phyloP scores from a whole-genome alignment of 1,140 invertebrate genomes.

The Nomia melanderi region DNA sequence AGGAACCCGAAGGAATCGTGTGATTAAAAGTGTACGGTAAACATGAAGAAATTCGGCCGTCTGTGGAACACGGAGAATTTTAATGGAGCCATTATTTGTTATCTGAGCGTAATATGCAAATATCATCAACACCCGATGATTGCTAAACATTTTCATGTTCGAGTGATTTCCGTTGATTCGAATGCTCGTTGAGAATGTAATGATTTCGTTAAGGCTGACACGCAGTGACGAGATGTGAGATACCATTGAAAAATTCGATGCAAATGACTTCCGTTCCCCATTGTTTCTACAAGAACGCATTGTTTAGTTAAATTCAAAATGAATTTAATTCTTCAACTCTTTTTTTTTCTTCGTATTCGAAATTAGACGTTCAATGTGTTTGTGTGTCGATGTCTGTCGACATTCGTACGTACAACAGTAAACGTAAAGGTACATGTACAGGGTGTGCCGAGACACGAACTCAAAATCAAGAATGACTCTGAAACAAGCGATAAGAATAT shows the following conservation, averaged over 20 bases:
- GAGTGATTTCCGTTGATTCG: background rate
- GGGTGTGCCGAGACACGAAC: too few species aligned
- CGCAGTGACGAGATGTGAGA: background rate
- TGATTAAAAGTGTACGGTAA: background rate
- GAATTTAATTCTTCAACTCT: background rate
- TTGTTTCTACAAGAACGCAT: background rate
- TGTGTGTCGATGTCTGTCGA: too few species aligned
- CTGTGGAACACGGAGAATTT: constrained; percentile 36
- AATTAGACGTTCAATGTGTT: background rate
- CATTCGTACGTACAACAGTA: too few species aligned
- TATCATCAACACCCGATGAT: background rate
- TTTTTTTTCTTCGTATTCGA: background rate
- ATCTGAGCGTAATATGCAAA: constrained; percentile 56
- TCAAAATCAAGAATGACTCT: too few species aligned
- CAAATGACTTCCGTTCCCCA: background rate
- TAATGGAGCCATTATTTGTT: constrained; percentile 59
- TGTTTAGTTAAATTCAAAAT: background rate
- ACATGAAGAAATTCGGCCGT: constrained; percentile 20
- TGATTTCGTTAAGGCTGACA: background rate
- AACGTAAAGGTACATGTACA: too few species aligned
- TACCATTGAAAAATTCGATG: background rate
- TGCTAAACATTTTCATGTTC: background rate
- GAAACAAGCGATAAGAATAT: too few species aligned
- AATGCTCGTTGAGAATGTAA: background rate
- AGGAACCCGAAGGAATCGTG: constrained; percentile 9